Percentiles rank a stretch among this genome's conserved stretches.
These are phyloP conservation scores for Heterohyrax brucei DNA, from an alignment of 2,797 vertebrate genomes.

Conservation along the genomic window DNA sequence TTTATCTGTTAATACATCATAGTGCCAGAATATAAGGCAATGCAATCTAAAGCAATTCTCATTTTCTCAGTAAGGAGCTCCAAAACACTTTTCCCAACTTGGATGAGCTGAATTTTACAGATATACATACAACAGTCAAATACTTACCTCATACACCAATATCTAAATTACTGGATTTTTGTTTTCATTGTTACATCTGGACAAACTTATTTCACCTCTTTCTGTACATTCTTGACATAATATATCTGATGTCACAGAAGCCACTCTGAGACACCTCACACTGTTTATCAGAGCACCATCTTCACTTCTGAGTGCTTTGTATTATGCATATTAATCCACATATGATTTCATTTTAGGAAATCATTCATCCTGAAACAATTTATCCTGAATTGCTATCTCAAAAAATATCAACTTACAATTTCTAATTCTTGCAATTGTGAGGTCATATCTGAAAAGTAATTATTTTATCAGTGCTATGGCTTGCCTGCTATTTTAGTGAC, in stretches of 20 bases:
- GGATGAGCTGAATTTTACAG: conserved; percentile 27
- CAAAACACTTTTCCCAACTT: conserved; percentile 47
- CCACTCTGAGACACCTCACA: background rate
- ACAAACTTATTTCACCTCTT: conserved; percentile 36
- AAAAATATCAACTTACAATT: background rate
- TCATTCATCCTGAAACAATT: conserved; percentile 19
- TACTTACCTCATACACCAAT: conserved; percentile 18
- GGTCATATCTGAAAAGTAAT: background rate
- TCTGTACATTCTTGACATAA: background rate
- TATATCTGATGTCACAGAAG: background rate
- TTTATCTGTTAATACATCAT: background rate
- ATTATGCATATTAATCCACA: background rate
- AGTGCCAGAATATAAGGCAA: background rate
- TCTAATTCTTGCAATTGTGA: background rate
- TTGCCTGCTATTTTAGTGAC: conserved; percentile 17
- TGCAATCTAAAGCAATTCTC: background rate
- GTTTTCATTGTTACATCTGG: conserved; percentile 5
- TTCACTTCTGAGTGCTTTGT: background rate
- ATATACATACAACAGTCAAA: conserved; percentile 55
- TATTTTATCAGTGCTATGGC: background rate
- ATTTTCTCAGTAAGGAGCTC: background rate
- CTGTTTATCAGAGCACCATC: background rate
- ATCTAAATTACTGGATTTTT: conserved; percentile 32
- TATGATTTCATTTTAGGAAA: background rate
- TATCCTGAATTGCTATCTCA: background rate